Percentiles rank a stretch among this genome's conserved stretches.
Evolutionary conservation across 2,797 vertebrate genomes (phyloP).

Genomic region (Aeoliscus strigatus): DNA sequence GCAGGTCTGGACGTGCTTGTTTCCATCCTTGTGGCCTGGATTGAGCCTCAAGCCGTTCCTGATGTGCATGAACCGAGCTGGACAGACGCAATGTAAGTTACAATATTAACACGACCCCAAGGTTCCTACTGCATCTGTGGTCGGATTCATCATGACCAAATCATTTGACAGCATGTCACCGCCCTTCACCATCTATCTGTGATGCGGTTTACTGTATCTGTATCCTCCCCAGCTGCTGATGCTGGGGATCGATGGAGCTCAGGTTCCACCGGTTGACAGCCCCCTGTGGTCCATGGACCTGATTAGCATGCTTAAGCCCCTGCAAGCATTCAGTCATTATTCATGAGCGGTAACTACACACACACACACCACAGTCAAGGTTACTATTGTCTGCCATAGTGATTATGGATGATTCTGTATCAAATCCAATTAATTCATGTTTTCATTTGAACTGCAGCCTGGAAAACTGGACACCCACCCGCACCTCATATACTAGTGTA

Average conservation of each 20-base stretch:
- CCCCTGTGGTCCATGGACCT: constrained; percentile 44
- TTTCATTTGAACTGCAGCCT: too few relatives aligned
- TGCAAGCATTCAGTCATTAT: constrained; percentile 46
- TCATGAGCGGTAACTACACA: constrained; percentile 36
- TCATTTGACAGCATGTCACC: constrained; percentile 4
- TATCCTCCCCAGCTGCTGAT: constrained; percentile 27
- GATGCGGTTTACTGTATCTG: constrained; percentile 20
- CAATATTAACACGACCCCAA: constrained; percentile 11
- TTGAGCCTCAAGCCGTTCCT: constrained; percentile 29
- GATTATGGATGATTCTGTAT: not conserved
- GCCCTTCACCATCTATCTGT: constrained; percentile 7
- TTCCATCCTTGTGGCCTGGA: constrained; percentile 22
- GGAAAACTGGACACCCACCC: too few relatives aligned
- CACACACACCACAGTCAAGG: constrained; percentile 4
- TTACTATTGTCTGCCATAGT: constrained; percentile 10
- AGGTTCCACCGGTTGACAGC: constrained; percentile 38
- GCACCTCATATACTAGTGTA: too few relatives aligned
- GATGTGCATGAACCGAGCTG: constrained; percentile 12
- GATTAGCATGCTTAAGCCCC: constrained; percentile 48
- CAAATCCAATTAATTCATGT: too few relatives aligned
- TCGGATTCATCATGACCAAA: not conserved
- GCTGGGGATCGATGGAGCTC: constrained; percentile 48
- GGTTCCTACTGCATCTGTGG: constrained; percentile 11
- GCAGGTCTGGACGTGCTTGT: constrained; percentile 17
- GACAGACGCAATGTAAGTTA: constrained; percentile 7